Conservation (phyloP, 2,888 invertebrate genomes). For the Drosophila macrospina region DNA sequence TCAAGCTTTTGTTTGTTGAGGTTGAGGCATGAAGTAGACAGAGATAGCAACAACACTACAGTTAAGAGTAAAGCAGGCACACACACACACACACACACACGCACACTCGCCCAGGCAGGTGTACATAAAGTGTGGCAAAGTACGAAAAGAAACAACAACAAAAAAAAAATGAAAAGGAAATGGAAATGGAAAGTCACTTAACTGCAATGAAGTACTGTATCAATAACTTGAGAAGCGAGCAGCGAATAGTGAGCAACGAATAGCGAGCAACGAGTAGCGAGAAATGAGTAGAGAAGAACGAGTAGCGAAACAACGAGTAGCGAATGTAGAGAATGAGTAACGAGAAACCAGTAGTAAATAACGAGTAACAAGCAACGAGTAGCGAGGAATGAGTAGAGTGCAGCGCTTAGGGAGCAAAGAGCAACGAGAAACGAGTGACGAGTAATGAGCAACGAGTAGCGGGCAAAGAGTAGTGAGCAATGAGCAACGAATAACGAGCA, state of each 20-base stretch:
- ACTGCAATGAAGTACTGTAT: background rate
- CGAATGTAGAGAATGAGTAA: no score
- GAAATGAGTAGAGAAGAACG: no score
- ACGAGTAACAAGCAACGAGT: background rate
- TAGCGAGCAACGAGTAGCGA: background rate
- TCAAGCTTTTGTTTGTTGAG: constrained; percentile 1
- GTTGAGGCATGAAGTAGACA: constrained; percentile 21
- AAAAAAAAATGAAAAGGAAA: constrained; percentile 10
- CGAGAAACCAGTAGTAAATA: no score
- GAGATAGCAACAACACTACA: constrained; percentile 28
- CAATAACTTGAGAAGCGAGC: background rate
- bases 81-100: constrained; percentile 6
- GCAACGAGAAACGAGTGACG: no score
- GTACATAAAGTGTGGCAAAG: constrained; percentile 26
- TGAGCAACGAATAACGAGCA: no score
- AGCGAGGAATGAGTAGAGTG: no score
- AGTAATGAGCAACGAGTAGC: background rate
- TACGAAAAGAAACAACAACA: background rate
- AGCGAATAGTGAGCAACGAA: background rate
- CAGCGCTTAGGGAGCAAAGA: background rate
- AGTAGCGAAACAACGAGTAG: background rate
- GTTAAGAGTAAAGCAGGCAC: background rate
- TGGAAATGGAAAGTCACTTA: constrained; percentile 30
- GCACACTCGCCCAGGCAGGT: background rate
- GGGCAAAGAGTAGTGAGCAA: background rate